Evolutionary conservation across 2,888 invertebrate species (phyloP), one percentile per base, ranked within the genome.

Genomic region (Apotomis capreana): DNA sequence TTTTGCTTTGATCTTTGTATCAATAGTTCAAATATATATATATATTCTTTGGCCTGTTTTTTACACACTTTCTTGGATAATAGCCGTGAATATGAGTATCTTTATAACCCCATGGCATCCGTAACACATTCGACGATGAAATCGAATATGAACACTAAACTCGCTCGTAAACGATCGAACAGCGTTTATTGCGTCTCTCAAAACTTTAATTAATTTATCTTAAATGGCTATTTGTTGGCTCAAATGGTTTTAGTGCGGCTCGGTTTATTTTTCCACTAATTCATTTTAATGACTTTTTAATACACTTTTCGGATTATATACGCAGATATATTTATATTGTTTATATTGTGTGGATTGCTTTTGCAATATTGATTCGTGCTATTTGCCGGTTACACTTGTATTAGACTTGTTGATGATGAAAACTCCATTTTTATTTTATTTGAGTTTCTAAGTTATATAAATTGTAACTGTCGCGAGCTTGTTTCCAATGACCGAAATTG

Each of bases 121-220:
- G 78, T 81, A 77, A 81, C 81, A 80, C 78, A 80, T 77, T 78
- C 74, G 68, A 76, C 70, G 77, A 83, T 84, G 82, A 81, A 83
- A 80, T 80, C 36, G 74, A 78, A 46, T 76, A 67, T 67, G 36
- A 46, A 70, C 70, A 60, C 77, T 82, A 78, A 79, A 80, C 61
- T 75, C 69, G 77, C 75, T 79, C 76, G 78, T 84, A 79, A 81
- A 78, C 78, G 78, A 78, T 80, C 78, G 81, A 80, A 80, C 80
- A 84, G 80, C 81, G 78, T 79, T 82, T 82, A 83, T 82, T 55
- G 26, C 61, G 36, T 54, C 65, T 58, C 67, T 71, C 54, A 40
- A 61, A 61, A 67, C 61, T 71, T 67, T 67, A 61, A 67, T 62
- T 57, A 71, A 61, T 67, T 67, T 71, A 61, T 71, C 67, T 67